phyloP scores from a whole-genome alignment of 2,113 vertebrate species.

The Ammospiza nelsoni region DNA sequence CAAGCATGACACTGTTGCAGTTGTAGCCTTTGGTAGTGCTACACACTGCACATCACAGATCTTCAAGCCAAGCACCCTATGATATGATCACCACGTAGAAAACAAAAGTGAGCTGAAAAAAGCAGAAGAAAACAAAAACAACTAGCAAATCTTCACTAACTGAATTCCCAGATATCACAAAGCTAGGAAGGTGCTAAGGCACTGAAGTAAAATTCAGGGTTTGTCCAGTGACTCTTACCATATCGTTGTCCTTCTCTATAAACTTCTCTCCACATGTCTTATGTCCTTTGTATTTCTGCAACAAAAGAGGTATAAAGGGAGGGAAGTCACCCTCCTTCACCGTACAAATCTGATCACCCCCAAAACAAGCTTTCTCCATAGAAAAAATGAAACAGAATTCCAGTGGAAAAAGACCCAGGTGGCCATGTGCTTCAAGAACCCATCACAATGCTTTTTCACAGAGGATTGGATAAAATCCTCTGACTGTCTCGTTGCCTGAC shows the following conservation, averaged over 20 bases:
- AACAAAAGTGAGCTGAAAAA: background rate
- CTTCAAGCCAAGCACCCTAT: background rate
- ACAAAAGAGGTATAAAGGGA: background rate
- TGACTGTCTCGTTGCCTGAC: background rate
- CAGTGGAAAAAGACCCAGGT: background rate
- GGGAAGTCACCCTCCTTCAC: background rate
- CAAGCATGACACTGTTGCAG: background rate
- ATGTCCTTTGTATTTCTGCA: background rate
- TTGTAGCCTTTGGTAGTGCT: background rate
- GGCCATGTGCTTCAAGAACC: background rate
- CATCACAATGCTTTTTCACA: background rate
- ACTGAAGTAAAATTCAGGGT: background rate
- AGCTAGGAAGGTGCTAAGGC: background rate
- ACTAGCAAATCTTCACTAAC: background rate
- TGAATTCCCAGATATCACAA: background rate
- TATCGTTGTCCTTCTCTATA: background rate
- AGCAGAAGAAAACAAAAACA: background rate
- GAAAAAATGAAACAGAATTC: background rate
- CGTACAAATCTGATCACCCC: background rate
- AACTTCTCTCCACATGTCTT: background rate
- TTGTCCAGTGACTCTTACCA: background rate
- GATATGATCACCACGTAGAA: background rate
- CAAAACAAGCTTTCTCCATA: background rate
- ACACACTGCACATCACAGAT: background rate
- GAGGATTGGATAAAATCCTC: background rate